Evolutionary conservation across 2,888 invertebrate genomes (phyloP).

Genomic region (Noctua pronuba): DNA sequence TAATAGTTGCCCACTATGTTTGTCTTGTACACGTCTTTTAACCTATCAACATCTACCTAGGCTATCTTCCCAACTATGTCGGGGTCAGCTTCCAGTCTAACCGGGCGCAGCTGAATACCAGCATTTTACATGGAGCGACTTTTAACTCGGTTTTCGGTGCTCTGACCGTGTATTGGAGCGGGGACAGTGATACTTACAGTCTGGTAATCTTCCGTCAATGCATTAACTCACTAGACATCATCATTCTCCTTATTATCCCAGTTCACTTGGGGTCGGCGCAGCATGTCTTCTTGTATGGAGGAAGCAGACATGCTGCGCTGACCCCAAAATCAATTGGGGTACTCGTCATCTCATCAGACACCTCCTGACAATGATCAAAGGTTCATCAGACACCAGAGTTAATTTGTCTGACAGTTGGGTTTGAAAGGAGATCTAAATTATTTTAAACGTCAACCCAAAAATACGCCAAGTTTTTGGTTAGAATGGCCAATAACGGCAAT

Average conservation of each 20-base stretch:
- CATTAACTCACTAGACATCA: neutral
- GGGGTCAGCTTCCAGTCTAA: neutral
- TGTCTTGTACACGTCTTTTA: neutral
- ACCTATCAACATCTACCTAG: neutral
- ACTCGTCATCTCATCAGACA: too few relatives aligned
- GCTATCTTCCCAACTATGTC: neutral
- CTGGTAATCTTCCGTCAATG: neutral
- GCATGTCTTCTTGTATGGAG: too few relatives aligned
- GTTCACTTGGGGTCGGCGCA: too few relatives aligned
- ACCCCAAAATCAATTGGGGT: too few relatives aligned
- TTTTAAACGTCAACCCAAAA: neutral
- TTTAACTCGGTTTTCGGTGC: neutral
- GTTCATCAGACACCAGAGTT: too few relatives aligned
- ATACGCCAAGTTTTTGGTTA: neutral
- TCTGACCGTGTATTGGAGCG: neutral
- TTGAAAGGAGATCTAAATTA: neutral
- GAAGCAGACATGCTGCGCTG: too few relatives aligned
- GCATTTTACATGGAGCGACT: neutral
- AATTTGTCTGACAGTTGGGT: neutral
- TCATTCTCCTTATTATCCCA: too few relatives aligned
- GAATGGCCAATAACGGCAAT: neutral
- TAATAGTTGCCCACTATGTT: conserved; percentile 3
- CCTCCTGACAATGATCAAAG: neutral
- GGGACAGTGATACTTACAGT: neutral
- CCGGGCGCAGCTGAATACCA: neutral